A percentile compares a stretch with the other conserved stretches of the same genome.
Evolutionary conservation across 2,113 vertebrate species (phyloP).

Genomic region (Mirza zaza): DNA sequence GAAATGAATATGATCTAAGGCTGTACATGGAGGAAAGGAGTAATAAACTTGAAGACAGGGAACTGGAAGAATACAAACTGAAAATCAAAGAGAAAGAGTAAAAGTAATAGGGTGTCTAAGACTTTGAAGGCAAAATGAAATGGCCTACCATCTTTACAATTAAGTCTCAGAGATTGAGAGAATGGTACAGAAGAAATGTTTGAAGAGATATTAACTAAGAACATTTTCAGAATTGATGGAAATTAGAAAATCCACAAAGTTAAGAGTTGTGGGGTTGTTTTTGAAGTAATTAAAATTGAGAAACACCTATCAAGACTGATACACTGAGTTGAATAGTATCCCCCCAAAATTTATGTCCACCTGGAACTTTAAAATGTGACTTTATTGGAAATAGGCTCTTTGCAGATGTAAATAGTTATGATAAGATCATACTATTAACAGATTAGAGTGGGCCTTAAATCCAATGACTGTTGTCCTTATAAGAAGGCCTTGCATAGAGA

Average conservation of each 20-base stretch:
- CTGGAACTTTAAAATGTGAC: neutral
- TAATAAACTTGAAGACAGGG: neutral
- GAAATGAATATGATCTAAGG: neutral
- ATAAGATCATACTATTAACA: neutral
- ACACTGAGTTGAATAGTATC: neutral
- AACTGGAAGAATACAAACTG: neutral
- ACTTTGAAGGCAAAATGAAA: neutral
- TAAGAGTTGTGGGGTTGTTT: neutral
- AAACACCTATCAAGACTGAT: neutral
- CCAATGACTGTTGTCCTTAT: neutral
- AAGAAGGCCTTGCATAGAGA: neutral
- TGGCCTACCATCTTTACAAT: neutral
- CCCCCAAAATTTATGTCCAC: neutral
- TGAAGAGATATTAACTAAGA: neutral
- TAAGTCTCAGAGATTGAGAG: neutral
- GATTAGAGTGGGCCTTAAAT: neutral
- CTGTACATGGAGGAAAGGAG: neutral
- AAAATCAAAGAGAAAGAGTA: neutral
- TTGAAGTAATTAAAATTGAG: neutral
- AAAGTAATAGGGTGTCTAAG: neutral
- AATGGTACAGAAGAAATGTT: neutral
- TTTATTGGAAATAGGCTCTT: neutral
- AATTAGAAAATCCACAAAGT: slow-evolving; percentile 14
- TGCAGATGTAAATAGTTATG: neutral
- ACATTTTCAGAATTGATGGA: neutral